Percentiles rank a stretch among this genome's conserved stretches.
phyloP scores from a whole-genome alignment of 1,140 invertebrate species.

The Heliothis subflexa region DNA sequence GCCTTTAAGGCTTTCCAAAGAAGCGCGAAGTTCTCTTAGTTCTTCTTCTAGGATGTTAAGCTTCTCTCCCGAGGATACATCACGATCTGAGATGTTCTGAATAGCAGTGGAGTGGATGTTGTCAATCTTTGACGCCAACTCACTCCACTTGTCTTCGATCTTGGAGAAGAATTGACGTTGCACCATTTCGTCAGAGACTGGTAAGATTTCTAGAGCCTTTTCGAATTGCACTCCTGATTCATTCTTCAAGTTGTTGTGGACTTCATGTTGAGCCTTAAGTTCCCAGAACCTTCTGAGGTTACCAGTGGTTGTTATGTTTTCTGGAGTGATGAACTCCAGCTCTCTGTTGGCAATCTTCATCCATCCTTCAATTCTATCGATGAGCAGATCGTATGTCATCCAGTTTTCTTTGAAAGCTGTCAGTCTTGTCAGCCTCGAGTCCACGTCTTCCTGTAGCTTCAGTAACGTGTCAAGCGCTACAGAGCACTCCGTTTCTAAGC shows the following conservation, averaged over 20 bases:
- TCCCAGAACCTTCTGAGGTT: constrained; percentile 95
- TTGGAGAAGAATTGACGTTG: constrained; percentile 92
- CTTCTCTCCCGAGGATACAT: constrained; percentile 90
- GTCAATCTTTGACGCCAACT: constrained; percentile 88
- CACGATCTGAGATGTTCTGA: constrained; percentile 89
- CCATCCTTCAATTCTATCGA: constrained; percentile 91
- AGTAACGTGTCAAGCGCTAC: constrained; percentile 90
- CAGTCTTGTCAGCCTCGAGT: constrained; percentile 89
- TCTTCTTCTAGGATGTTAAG: constrained; percentile 91
- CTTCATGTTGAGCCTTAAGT: constrained; percentile 94
- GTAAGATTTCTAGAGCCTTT: constrained; percentile 91
- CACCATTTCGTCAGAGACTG: constrained; percentile 92
- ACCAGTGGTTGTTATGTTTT: constrained; percentile 87
- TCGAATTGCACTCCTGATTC: constrained; percentile 91
- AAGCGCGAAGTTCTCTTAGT: constrained; percentile 89
- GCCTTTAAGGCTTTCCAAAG: constrained; percentile 90
- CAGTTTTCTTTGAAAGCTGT: constrained; percentile 92
- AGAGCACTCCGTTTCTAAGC: constrained; percentile 90
- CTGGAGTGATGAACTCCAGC: constrained; percentile 85
- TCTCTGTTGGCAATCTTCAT: constrained; percentile 90
- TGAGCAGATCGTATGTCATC: constrained; percentile 90
- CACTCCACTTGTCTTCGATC: constrained; percentile 91
- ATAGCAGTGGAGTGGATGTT: constrained; percentile 89
- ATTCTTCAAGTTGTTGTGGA: constrained; percentile 92
- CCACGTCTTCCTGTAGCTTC: constrained; percentile 91